A percentile compares a stretch with the other conserved stretches of the same genome.
phyloP scores from a whole-genome alignment of 2,888 invertebrate genomes.

The Andrena hattorfiana region DNA sequence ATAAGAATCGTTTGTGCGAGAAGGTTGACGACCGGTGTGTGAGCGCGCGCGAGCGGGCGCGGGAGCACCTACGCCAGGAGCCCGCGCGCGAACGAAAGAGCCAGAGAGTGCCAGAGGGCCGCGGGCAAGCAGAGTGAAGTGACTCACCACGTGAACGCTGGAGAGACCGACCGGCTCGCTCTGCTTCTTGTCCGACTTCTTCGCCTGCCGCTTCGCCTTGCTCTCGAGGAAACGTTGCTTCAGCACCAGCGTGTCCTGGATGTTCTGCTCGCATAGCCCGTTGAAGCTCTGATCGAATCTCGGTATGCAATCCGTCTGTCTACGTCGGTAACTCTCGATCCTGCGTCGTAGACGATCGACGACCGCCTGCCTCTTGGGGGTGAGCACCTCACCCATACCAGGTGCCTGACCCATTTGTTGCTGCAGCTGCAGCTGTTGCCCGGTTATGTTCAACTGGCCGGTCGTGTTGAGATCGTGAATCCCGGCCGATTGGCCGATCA shows the following conservation, averaged over 20 bases:
- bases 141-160: conserved; percentile 84
- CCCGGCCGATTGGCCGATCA: conserved; percentile 88
- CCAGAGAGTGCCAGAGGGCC: conserved; percentile 30
- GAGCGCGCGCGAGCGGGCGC: neutral
- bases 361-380: conserved; percentile 93
- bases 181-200: conserved; percentile 91
- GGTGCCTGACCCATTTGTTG: conserved; percentile 85
- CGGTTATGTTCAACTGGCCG: conserved; percentile 75
- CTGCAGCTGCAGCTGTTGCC: conserved; percentile 81
- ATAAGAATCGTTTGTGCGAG: conserved; percentile 34
- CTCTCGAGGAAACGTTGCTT: conserved; percentile 96
- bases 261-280: conserved; percentile 95
- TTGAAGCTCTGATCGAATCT: conserved; percentile 95
- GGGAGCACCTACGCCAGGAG: conserved; percentile 38
- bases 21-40: conserved; percentile 50
- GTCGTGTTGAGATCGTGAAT: conserved; percentile 78
- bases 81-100: conserved; percentile 25
- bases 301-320: conserved; percentile 94
- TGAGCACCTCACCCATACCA: conserved; percentile 88
- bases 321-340: conserved; percentile 94
- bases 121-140: conserved; percentile 43
- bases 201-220: conserved; percentile 94
- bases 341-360: conserved; percentile 94
- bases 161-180: conserved; percentile 86
- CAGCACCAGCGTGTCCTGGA: conserved; percentile 94